Percentiles rank a stretch among this genome's conserved stretches.
Evolutionary conservation across 2,888 invertebrate species (phyloP).

Genomic region (Euclidia mi): DNA sequence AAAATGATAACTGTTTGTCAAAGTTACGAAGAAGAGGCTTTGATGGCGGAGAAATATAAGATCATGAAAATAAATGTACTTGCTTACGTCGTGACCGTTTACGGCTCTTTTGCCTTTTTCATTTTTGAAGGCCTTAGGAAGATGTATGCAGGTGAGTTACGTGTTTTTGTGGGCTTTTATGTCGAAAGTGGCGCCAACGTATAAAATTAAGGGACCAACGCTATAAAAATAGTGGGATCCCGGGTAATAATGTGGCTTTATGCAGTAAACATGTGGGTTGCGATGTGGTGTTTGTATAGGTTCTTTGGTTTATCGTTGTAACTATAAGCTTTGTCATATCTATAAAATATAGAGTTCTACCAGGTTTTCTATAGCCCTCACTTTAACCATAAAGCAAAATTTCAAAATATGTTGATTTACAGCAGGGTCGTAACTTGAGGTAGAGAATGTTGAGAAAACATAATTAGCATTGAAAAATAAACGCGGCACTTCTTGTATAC

Average conservation of each 20-base stretch:
- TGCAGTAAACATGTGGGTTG: conserved; percentile 1
- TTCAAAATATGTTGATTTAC: too few relatives aligned
- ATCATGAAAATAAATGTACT: conserved; percentile 76
- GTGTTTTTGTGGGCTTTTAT: not conserved
- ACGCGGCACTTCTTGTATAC: too few relatives aligned
- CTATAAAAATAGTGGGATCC: not conserved
- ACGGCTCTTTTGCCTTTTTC: conserved; percentile 69
- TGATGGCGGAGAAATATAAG: conserved; percentile 72
- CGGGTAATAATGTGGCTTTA: too few relatives aligned
- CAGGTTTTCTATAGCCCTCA: too few relatives aligned
- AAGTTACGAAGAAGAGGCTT: conserved; percentile 64
- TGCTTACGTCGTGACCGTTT: conserved; percentile 70
- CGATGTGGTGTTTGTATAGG: not conserved
- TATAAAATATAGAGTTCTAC: too few relatives aligned
- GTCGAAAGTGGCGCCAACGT: too few relatives aligned
- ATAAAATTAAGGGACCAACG: too few relatives aligned
- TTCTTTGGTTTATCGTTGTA: too few relatives aligned
- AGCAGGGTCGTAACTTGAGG: too few relatives aligned
- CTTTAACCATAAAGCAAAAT: too few relatives aligned
- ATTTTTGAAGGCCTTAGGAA: conserved; percentile 80
- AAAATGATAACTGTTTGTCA: conserved; percentile 75
- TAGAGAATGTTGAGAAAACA: too few relatives aligned
- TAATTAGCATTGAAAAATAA: too few relatives aligned
- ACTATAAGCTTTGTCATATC: not conserved
- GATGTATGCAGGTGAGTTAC: conserved; percentile 63